phyloP scores from a whole-genome alignment of 2,797 vertebrate genomes.

The Chloroceryle inda region DNA sequence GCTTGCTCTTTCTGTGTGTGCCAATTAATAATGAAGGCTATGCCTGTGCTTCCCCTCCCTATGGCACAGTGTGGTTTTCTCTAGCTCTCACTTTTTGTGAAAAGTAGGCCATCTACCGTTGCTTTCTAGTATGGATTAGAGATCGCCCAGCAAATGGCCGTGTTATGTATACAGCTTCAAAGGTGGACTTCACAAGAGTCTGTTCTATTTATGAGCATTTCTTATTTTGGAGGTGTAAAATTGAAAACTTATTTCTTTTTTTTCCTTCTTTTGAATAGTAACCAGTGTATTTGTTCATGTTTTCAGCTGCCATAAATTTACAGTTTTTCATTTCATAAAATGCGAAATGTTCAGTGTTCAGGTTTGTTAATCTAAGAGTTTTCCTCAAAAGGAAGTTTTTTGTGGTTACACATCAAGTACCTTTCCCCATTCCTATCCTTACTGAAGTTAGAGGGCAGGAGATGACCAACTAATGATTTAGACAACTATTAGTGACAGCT shows the following conservation, averaged over 20 bases:
- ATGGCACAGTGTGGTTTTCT: slow-evolving; percentile 27
- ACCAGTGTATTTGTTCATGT: background rate
- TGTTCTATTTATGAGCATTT: background rate
- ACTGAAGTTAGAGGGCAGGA: background rate
- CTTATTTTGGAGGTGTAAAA: background rate
- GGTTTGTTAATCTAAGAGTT: background rate
- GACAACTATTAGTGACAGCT: background rate
- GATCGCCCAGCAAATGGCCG: background rate
- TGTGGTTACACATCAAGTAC: background rate
- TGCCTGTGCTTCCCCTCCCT: slow-evolving; percentile 50
- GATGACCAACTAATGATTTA: background rate
- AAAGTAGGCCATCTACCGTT: slow-evolving; percentile 85
- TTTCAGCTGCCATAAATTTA: background rate
- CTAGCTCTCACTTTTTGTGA: slow-evolving; percentile 76
- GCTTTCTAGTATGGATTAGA: slow-evolving; percentile 76
- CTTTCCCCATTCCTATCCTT: background rate
- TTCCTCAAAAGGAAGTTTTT: background rate
- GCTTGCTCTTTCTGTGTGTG: slow-evolving; percentile 42
- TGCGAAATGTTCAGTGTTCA: background rate
- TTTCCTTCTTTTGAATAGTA: background rate
- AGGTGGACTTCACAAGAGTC: background rate
- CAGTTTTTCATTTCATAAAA: background rate
- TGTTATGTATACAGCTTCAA: background rate
- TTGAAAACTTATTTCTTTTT: background rate
- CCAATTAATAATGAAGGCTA: slow-evolving; percentile 61